phyloP scores from a whole-genome alignment of 2,797 vertebrate species.

The Myripristis murdjan region DNA sequence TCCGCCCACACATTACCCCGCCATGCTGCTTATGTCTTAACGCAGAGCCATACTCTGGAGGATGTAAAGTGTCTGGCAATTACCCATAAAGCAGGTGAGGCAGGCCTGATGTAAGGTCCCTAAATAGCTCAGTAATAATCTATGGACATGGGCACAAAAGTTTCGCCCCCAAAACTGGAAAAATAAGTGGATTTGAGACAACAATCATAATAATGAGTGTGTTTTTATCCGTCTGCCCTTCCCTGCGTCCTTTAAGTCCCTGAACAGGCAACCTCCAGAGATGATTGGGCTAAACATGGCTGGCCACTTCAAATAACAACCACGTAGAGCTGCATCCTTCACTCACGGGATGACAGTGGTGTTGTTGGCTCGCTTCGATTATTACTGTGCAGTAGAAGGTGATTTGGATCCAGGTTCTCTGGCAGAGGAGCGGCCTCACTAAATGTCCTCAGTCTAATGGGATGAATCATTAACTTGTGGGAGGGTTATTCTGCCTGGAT shows the following conservation, averaged over 20 bases:
- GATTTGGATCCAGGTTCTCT: conserved; percentile 35
- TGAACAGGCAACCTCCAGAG: not conserved
- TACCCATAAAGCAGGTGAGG: conserved; percentile 31
- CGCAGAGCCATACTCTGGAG: not conserved
- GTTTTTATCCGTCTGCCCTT: conserved; percentile 26
- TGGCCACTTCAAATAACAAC: conserved; percentile 5
- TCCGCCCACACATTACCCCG: not conserved
- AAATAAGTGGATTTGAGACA: conserved; percentile 19
- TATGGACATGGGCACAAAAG: not conserved
- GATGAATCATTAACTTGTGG: conserved; percentile 47
- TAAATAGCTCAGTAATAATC: conserved; percentile 3
- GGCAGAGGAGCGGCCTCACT: conserved; percentile 23
- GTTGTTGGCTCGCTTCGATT: conserved; percentile 15
- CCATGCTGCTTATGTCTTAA: conserved; percentile 15
- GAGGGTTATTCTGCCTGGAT: conserved; percentile 45
- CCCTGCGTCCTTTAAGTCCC: conserved; percentile 24
- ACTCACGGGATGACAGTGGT: conserved; percentile 28
- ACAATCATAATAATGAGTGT: conserved; percentile 3
- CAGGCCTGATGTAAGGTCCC: conserved; percentile 13
- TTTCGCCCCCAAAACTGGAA: conserved; percentile 14
- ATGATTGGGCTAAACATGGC: not conserved
- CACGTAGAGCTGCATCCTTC: conserved; percentile 2
- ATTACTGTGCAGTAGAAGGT: conserved; percentile 11
- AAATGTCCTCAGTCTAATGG: conserved; percentile 28
- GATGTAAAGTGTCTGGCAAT: conserved; percentile 28